Conservation (phyloP, 2,888 invertebrate species). For the Sphaerophoria taeniata region DNA sequence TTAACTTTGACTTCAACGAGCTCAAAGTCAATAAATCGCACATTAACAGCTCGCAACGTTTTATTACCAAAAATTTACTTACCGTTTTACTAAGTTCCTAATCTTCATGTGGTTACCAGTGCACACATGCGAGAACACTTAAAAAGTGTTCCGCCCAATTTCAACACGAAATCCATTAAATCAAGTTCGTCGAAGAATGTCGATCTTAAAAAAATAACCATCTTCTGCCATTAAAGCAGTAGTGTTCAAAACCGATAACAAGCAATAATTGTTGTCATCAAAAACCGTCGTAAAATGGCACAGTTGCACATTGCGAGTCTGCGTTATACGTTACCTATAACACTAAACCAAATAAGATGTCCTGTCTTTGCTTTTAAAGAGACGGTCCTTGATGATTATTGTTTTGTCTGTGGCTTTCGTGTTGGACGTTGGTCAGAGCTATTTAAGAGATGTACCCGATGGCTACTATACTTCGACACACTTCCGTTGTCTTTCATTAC, state of each 20-base stretch:
- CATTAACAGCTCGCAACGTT: constrained; percentile 7
- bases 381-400: constrained; percentile 18
- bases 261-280: constrained; percentile 69
- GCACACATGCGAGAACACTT: constrained; percentile 24
- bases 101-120: not conserved
- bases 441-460: constrained; percentile 5
- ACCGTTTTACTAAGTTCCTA: not conserved
- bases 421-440: not conserved
- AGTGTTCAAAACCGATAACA: constrained; percentile 36
- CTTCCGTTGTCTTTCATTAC: no score
- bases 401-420: not conserved
- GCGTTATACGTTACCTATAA: not conserved
- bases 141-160: constrained; percentile 28
- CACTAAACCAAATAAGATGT: constrained; percentile 44
- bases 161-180: constrained; percentile 58
- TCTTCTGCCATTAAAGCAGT: constrained; percentile 23
- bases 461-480: constrained; percentile 30
- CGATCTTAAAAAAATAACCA: no score
- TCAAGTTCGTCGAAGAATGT: no score
- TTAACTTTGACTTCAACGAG: not conserved
- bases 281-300: constrained; percentile 59
- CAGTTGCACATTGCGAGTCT: constrained; percentile 40
- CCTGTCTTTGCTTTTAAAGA: constrained; percentile 27
- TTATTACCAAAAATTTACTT: not conserved
- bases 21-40: constrained; percentile 22